Evolutionary conservation across 2,888 invertebrate species (phyloP).

Genomic region (Pelosia muscerda): DNA sequence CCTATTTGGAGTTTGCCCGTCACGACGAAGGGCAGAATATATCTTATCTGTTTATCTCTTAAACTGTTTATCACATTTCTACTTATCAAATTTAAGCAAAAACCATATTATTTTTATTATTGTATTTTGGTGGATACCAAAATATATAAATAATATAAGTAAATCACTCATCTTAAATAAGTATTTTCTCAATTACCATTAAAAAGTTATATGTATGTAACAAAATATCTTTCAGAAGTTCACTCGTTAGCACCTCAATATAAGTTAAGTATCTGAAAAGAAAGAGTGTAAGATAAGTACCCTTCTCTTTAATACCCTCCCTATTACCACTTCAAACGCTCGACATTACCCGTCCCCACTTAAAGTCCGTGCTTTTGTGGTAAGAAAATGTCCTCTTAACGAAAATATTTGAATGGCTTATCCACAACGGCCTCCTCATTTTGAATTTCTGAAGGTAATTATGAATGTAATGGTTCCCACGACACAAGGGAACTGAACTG

Average conservation of each 20-base stretch:
- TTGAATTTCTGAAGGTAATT: conserved; percentile 7
- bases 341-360: neutral
- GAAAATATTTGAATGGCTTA: conserved; percentile 14
- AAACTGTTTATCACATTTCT: too few species aligned
- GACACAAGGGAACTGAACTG: neutral
- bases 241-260: neutral
- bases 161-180: neutral
- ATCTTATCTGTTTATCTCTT: too few species aligned
- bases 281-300: neutral
- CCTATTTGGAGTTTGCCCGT: too few species aligned
- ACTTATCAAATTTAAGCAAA: too few species aligned
- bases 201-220: neutral
- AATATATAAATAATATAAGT: too few species aligned
- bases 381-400: conserved; percentile 21
- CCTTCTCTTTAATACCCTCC: neutral
- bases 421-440: neutral
- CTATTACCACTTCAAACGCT: neutral
- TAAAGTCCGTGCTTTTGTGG: neutral
- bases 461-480: conserved; percentile 10
- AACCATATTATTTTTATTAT: too few species aligned
- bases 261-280: conserved; percentile 11
- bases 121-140: too few species aligned
- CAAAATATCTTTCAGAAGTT: neutral
- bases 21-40: too few species aligned
- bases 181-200: neutral